Base-by-base conservation (phyloP, 2,113 vertebrate species). In the Ammospiza caudacuta region DNA sequence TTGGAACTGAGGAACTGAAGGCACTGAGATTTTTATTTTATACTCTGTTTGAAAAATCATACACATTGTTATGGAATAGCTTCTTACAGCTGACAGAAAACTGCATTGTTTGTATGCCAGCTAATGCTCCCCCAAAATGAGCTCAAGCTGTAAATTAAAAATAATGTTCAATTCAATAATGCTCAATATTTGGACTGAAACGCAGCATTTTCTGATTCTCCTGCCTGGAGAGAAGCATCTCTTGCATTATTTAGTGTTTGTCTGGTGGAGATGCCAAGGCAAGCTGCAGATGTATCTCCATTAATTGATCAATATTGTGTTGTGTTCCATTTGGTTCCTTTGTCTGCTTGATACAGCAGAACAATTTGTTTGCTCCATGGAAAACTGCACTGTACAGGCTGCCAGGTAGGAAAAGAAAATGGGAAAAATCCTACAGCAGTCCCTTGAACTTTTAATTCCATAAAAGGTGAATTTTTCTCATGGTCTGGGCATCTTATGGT, bases 211-310 rank as follows among this genome's bases (percentile, higher is more conserved):
- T 44, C 27, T 43, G 9, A 4, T 44, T 70, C 63, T 79, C 43
- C 49, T 63, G 46, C 51, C 58, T 2, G 0, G 1, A 75, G 44
- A 66, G 43, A 61, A 64, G 51, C 68, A 41, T 69, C 47, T 9
- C 41, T 29, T 91, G 61, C 28, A 27, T 92, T 79, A 78, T 91
- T 95, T 78, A 77, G 49, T 59, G 16, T 85, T 89, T 92, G 35
- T 47, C 28, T 95, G 37, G 12, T 5, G 5, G 22, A 62, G 62
- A 13, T 80, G 74, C 90, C 62, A 49, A 54, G 87, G 62, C 49
- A 73, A 87, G 63, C 29, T 63, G 63, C 37, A 51, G 23, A 27
- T 81, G 46, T 44, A 15, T 82, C n/a, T 85, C 63, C 13, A 16
- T 95, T 62, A 76, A 51, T 51, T 79, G 49, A 72, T 85, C 62